These are phyloP conservation scores for Acipenser transmontanus DNA, from an alignment of 2,797 vertebrate species.

Conservation along the genomic window DNA sequence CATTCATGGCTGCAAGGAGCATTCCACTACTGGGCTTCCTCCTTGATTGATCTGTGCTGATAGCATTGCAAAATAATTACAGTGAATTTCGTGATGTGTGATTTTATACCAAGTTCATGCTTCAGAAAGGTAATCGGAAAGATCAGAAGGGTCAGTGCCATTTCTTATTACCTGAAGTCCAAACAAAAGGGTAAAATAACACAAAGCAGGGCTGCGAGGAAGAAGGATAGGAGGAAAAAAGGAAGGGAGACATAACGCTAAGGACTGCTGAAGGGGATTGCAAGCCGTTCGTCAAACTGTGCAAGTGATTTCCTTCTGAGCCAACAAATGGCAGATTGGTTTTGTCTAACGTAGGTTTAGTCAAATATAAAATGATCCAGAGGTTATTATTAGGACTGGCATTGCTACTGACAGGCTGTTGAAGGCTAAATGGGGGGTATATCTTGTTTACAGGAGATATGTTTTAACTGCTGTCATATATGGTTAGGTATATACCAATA, in stretches of 20 bases:
- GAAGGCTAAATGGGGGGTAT: constrained; percentile 64
- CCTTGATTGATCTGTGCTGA: constrained; percentile 94
- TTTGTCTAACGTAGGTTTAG: constrained; percentile 72
- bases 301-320: constrained; percentile 71
- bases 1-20: constrained; percentile 70
- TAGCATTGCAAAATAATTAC: constrained; percentile 93
- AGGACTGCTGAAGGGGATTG: constrained; percentile 65
- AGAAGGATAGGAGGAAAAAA: constrained; percentile 27
- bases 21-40: constrained; percentile 73
- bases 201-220: constrained; percentile 43
- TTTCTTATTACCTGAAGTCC: constrained; percentile 89
- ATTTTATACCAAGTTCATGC: constrained; percentile 86
- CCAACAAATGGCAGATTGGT: constrained; percentile 86
- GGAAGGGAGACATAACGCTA: constrained; percentile 43
- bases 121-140: constrained; percentile 87
- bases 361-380: constrained; percentile 73
- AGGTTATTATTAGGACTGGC: constrained; percentile 80
- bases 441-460: constrained; percentile 66
- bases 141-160: constrained; percentile 89
- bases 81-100: constrained; percentile 88
- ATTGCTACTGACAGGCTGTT: constrained; percentile 76
- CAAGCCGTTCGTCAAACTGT: constrained; percentile 73
- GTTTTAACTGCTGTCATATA: constrained; percentile 71
- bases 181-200: constrained; percentile 61
- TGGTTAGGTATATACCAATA: constrained; percentile 68